Conservation (phyloP, 1,140 invertebrate genomes). For the Marisa cornuarietis region DNA sequence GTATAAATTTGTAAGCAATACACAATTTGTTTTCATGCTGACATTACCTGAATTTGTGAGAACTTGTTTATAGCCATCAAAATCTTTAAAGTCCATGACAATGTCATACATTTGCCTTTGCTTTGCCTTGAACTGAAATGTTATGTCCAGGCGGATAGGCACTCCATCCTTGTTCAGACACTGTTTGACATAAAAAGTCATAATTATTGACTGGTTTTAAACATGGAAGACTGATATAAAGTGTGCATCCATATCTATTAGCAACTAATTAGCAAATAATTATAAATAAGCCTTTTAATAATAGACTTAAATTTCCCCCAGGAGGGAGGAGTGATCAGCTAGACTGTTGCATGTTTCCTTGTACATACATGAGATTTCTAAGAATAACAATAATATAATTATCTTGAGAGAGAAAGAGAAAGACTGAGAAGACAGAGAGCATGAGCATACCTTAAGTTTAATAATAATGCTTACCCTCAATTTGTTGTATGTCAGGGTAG, state of each 20-base stretch:
- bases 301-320: neutral
- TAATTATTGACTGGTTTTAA: too few species aligned
- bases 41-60: constrained; percentile 45
- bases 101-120: constrained; percentile 44
- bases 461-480: constrained; percentile 37
- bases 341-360: neutral
- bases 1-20: neutral
- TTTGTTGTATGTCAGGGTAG: constrained; percentile 49
- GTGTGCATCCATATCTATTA: too few species aligned
- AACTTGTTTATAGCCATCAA: constrained; percentile 54
- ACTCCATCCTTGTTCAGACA: constrained; percentile 63
- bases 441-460: neutral
- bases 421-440: too few species aligned
- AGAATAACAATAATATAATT: too few species aligned
- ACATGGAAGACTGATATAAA: too few species aligned
- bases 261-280: too few species aligned
- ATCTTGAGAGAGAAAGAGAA: constrained; percentile 3
- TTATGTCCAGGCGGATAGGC: constrained; percentile 49
- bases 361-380: neutral
- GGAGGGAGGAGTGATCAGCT: too few species aligned
- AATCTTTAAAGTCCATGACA: constrained; percentile 55
- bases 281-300: neutral
- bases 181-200: constrained; percentile 29
- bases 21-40: too few species aligned
- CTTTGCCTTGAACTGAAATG: constrained; percentile 57